phyloP scores from a whole-genome alignment of 2,797 vertebrate genomes.

The Aselliscus stoliczkanus region DNA sequence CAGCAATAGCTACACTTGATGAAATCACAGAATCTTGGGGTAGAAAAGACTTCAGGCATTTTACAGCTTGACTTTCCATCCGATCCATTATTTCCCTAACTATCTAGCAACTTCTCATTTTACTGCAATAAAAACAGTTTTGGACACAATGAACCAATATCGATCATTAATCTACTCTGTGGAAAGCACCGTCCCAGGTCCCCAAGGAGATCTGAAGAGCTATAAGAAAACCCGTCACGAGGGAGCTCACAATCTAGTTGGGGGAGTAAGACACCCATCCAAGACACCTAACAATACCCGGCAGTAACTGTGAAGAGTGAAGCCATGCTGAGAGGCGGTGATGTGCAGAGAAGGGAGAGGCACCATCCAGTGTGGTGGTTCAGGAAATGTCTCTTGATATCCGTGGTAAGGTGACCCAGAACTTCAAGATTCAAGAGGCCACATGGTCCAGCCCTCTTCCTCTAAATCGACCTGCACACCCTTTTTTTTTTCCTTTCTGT shows the following conservation, averaged over 20 bases:
- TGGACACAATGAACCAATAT: not conserved
- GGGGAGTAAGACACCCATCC: not conserved
- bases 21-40: not conserved
- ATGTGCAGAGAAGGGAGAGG: not conserved
- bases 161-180: not conserved
- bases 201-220: not conserved
- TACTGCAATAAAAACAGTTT: not conserved
- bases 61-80: not conserved
- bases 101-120: not conserved
- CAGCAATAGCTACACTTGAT: not conserved
- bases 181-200: not conserved
- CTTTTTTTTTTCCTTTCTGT: not conserved
- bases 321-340: not conserved
- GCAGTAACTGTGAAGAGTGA: not conserved
- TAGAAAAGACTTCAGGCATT: not conserved
- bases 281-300: not conserved
- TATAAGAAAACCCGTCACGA: not conserved
- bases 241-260: not conserved
- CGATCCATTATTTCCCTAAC: not conserved
- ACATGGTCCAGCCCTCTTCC: not conserved
- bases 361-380: not conserved
- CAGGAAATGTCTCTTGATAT: not conserved
- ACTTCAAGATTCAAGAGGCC: not conserved
- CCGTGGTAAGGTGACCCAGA: not conserved
- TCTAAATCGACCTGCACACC: not conserved